Conservation (phyloP, 2,113 vertebrate genomes). For the Brachyhypopomus gauderio region DNA sequence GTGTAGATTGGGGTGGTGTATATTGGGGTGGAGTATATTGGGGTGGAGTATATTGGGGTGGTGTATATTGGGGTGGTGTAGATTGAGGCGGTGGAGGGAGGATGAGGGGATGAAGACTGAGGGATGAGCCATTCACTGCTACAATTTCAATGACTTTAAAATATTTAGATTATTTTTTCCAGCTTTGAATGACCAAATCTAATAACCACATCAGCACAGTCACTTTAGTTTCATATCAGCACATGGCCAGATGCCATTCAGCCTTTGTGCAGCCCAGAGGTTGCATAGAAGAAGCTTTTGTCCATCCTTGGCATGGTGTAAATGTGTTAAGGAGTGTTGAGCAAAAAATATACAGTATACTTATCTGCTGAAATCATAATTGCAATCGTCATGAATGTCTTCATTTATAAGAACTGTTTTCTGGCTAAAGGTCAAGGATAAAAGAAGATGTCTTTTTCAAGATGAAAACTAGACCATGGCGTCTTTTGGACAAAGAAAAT, state of each 20-base stretch:
- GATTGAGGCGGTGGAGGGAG: background rate
- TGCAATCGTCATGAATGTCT: conserved; percentile 40
- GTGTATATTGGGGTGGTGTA: no score
- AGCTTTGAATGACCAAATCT: conserved; percentile 59
- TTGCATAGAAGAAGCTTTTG: conserved; percentile 47
- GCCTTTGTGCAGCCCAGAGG: conserved; percentile 26
- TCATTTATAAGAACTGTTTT: conserved; percentile 32
- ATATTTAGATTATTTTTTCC: conserved; percentile 51
- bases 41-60: no score
- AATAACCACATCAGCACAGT: conserved; percentile 50
- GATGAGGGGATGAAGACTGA: conserved; percentile 21
- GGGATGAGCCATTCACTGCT: background rate
- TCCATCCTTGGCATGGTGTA: conserved; percentile 19
- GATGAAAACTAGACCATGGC: background rate
- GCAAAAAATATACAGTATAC: conserved; percentile 42
- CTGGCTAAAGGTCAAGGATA: conserved; percentile 35
- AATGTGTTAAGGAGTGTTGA: conserved; percentile 44
- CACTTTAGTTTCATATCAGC: conserved; percentile 51
- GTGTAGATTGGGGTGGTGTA: no score
- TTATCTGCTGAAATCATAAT: conserved; percentile 53
- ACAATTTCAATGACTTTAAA: conserved; percentile 32
- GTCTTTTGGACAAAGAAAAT: background rate
- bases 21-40: background rate
- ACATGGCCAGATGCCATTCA: conserved; percentile 51
- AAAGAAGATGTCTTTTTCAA: background rate